Conservation (phyloP, 2,888 invertebrate species). For the Clunio marinus region DNA sequence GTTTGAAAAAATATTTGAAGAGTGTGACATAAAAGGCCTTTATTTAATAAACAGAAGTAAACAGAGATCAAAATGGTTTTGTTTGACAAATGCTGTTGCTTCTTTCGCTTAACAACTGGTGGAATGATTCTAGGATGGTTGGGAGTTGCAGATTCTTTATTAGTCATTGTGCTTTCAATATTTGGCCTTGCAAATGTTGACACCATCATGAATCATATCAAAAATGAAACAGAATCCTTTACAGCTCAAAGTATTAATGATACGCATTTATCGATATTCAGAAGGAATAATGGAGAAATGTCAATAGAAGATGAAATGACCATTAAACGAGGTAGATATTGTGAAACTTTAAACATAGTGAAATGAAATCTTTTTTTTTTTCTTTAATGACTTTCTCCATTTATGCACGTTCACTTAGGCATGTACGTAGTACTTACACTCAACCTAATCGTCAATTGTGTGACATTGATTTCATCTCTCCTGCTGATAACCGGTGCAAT, state of each 20-base stretch:
- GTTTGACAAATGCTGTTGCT: slow-evolving; percentile 35
- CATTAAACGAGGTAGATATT: slow-evolving; percentile 23
- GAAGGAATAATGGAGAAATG: slow-evolving; percentile 24
- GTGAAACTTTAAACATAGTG: not conserved
- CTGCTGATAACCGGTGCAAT: slow-evolving; percentile 35
- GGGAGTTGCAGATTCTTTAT: slow-evolving; percentile 20
- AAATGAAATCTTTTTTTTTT: not conserved
- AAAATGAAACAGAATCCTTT: slow-evolving; percentile 25
- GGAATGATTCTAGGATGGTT: slow-evolving; percentile 37
- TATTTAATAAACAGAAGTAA: not conserved
- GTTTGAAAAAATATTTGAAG: not conserved
- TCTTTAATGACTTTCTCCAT: not conserved
- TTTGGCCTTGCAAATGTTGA: slow-evolving; percentile 19
- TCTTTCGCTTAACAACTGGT: slow-evolving; percentile 35
- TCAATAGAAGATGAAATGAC: slow-evolving; percentile 19
- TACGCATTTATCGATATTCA: slow-evolving; percentile 25
- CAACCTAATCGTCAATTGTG: slow-evolving; percentile 33
- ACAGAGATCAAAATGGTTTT: slow-evolving; percentile 20
- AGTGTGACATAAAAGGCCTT: not conserved
- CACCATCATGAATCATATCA: slow-evolving; percentile 27
- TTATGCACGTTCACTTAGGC: not conserved
- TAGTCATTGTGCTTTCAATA: slow-evolving; percentile 16
- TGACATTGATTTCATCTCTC: slow-evolving; percentile 34
- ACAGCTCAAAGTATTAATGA: slow-evolving; percentile 13
- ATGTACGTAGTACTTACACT: slow-evolving; percentile 27